A percentile compares a stretch with the other conserved stretches of the same genome.
These are phyloP conservation scores for Caenorhabditis briggsae DNA, from an alignment of 1,140 invertebrate genomes.

Conservation along the genomic window DNA sequence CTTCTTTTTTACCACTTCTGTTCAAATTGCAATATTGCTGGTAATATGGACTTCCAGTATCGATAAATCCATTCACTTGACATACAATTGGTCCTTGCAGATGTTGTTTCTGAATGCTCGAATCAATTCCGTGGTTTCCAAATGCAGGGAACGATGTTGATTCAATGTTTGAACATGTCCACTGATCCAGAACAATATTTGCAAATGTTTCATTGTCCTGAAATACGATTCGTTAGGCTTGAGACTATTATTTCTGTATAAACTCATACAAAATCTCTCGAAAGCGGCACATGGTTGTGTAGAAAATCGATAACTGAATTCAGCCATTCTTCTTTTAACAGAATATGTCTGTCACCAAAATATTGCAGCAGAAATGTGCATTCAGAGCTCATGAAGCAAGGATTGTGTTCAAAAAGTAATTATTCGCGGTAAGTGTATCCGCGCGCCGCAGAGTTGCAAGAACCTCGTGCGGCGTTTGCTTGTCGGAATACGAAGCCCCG, in stretches of 20 bases:
- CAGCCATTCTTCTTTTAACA: constrained; percentile 30
- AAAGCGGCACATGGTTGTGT: neutral
- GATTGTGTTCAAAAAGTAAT: neutral
- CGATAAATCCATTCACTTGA: constrained; percentile 41
- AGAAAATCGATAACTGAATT: constrained; percentile 11
- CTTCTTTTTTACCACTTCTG: neutral
- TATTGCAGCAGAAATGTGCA: constrained; percentile 34
- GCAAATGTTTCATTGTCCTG: constrained; percentile 30
- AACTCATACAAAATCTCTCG: constrained; percentile 3
- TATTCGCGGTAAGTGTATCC: neutral
- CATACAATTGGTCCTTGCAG: constrained; percentile 13
- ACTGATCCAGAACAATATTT: constrained; percentile 10
- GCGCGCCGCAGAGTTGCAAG: neutral
- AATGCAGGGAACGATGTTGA: neutral
- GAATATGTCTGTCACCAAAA: constrained; percentile 22
- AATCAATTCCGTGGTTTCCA: constrained; percentile 1
- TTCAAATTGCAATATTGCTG: constrained; percentile 20
- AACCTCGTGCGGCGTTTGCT: neutral
- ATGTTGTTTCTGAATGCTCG: neutral
- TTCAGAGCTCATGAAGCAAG: constrained; percentile 7
- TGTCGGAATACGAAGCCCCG: constrained; percentile 7
- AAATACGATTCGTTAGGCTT: neutral
- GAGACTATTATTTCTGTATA: neutral
- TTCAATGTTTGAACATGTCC: constrained; percentile 5
- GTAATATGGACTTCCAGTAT: constrained; percentile 24